A percentile compares a stretch with the other conserved stretches of the same genome.
Conservation (phyloP, 1,140 invertebrate genomes). For the Pristionchus pacificus region DNA sequence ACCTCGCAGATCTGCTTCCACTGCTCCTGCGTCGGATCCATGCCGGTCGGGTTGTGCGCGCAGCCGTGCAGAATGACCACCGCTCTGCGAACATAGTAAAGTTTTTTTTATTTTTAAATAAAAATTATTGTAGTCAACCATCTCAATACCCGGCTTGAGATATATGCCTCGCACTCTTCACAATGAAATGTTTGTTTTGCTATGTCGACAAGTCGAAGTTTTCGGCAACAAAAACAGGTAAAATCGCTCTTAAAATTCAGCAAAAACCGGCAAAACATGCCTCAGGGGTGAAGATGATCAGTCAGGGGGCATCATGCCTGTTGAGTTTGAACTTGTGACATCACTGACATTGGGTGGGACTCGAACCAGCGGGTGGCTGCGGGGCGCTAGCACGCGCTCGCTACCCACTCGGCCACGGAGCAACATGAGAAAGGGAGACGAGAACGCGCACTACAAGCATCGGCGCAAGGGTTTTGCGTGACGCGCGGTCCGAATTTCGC, state of each 20-base stretch:
- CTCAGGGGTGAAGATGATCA: background rate
- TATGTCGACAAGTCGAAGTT: no score
- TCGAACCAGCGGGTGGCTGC: background rate
- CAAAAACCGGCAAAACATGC: no score
- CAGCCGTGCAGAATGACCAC: slow-evolving; percentile 90
- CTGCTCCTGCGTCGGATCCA: slow-evolving; percentile 61
- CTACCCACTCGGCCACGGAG: background rate
- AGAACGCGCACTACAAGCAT: no score
- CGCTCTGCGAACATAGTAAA: slow-evolving; percentile 63
- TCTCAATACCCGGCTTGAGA: background rate
- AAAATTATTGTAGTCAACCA: background rate
- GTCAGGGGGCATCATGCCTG: background rate
- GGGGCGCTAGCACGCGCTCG: background rate
- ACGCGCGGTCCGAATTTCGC: no score
- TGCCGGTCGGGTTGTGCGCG: slow-evolving; percentile 95
- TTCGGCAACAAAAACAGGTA: no score
- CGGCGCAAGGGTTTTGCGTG: no score
- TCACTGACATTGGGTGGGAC: background rate
- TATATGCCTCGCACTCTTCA: background rate
- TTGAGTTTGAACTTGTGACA: background rate
- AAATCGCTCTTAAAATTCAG: background rate
- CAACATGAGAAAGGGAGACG: no score
- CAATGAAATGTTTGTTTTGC: no score
- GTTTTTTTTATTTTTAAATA: background rate
- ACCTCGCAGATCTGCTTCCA: slow-evolving; percentile 60